Evolutionary conservation across 1,140 invertebrate species (phyloP), one percentile per base, ranked within the genome.

Genomic region (Drosophila santomea): DNA sequence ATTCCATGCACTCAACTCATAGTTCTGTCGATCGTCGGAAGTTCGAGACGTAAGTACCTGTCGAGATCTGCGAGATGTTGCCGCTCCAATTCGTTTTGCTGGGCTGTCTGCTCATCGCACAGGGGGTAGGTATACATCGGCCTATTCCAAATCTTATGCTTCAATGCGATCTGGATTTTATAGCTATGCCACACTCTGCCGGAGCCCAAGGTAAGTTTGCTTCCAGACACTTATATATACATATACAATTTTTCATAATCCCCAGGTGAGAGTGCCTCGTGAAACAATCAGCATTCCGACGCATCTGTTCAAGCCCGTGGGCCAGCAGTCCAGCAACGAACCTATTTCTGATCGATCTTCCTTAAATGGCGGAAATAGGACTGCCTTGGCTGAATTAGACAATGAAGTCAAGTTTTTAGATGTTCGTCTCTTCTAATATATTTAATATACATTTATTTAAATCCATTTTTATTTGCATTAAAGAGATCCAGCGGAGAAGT

Each of bases 211-310:
- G 78, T 81, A 45, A 78, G 68, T 23, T 3, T 8, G 3, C 4
- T 17, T 10, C 7, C 32, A 32, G 8, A 32, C 8, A 10, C 2
- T 10, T 32, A 32, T 32, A 8, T 10, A 3, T 8, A 20, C 20
- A 20, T 28, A 0, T 32, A 12, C 12, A 10, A 6, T 10, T 4
- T 17, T 51, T 0, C 32, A 12, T 23, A 23, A 17, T 43, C 43
- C 41, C 28, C n/a, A 85, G 81, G 5, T 43, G 6, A 61, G 77
- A 35, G 41, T 47, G 11, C 20, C 14, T 1, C 50, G 75, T 0
- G 83, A 86, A 20, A 86, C 83, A 2, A 44, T 51, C 6, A 48
- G 62, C 32, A 73, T 86, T 45, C 64, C 82, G 14, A 75, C 79
- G 25, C 56, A 64, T 41, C 48, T 78, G 41, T 86, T 86, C 3